phyloP scores from a whole-genome alignment of 2,113 vertebrate genomes.

The Chaetura pelagica region DNA sequence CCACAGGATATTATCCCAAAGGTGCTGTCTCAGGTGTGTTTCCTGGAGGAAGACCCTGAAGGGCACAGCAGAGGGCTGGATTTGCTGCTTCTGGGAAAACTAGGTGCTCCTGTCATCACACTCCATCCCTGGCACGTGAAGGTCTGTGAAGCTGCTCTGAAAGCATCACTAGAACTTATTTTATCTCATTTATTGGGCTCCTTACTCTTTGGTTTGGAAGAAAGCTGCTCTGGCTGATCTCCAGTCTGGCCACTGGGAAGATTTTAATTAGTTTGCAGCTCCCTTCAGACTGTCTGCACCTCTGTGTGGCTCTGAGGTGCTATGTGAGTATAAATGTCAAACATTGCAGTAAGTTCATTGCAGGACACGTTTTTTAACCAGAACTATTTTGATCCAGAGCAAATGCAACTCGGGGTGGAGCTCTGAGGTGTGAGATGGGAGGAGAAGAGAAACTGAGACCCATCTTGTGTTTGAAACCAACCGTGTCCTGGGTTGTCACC shows the following conservation, averaged over 20 bases:
- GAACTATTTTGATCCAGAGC: rapidly evolving
- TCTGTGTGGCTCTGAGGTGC: background rate
- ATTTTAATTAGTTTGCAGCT: background rate
- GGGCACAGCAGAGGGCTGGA: background rate
- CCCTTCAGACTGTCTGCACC: background rate
- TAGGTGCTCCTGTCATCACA: background rate
- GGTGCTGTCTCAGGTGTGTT: rapidly evolving
- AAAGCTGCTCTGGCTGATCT: background rate
- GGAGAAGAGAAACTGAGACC: background rate
- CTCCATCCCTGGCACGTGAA: rapidly evolving
- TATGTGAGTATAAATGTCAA: background rate
- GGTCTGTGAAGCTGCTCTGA: background rate
- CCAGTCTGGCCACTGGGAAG: background rate
- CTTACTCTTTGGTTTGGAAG: background rate
- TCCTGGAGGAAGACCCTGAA: background rate
- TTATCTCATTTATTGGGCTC: background rate
- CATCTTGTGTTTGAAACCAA: too few relatives aligned
- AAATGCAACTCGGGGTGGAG: background rate
- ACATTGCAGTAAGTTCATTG: too few relatives aligned
- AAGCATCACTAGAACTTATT: background rate
- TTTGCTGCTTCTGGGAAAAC: background rate
- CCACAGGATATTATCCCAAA: background rate
- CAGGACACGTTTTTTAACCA: background rate
- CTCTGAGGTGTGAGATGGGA: background rate
- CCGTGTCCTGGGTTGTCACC: too few relatives aligned